Percentiles rank a stretch among this genome's conserved stretches.
Conservation (phyloP, 2,797 vertebrate species). For the Enteromius mattozi region DNA sequence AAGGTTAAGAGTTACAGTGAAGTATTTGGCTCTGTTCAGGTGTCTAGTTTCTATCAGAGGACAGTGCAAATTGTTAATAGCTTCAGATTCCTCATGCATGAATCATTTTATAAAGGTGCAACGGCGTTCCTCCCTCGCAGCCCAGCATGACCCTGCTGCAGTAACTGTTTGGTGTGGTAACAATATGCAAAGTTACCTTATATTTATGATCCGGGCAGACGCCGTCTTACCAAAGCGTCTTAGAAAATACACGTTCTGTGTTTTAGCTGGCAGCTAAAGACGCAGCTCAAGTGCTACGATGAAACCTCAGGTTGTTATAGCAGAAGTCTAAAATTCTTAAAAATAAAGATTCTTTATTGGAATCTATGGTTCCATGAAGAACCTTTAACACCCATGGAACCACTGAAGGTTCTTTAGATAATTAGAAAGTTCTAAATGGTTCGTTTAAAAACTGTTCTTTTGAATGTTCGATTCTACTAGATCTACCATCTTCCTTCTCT, state of each 20-base stretch:
- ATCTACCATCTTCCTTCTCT: neutral
- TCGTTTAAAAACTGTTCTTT: no score
- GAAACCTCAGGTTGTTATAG: slow-evolving; percentile 19
- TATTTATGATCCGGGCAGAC: slow-evolving; percentile 43
- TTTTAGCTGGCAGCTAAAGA: slow-evolving; percentile 31
- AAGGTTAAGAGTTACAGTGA: neutral
- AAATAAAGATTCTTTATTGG: neutral
- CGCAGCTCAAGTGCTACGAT: slow-evolving; percentile 1
- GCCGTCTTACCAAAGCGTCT: neutral
- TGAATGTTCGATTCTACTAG: neutral
- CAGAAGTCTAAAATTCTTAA: neutral
- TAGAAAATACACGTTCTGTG: slow-evolving; percentile 38
- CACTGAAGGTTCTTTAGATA: neutral
- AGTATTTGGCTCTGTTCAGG: neutral
- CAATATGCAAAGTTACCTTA: slow-evolving; percentile 23
- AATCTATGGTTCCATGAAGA: neutral
- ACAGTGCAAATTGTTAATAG: neutral
- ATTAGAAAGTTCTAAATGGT: no score
- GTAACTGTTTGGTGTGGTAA: slow-evolving; percentile 23
- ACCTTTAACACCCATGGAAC: neutral
- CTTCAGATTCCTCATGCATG: slow-evolving; percentile 1
- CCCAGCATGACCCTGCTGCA: slow-evolving; percentile 29
- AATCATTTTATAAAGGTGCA: neutral
- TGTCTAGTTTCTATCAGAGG: neutral
- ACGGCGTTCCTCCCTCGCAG: neutral